Evolutionary conservation across 1,140 invertebrate genomes (phyloP), one percentile per base, ranked within the genome.

Genomic region (Acromyrmex charruanus): DNA sequence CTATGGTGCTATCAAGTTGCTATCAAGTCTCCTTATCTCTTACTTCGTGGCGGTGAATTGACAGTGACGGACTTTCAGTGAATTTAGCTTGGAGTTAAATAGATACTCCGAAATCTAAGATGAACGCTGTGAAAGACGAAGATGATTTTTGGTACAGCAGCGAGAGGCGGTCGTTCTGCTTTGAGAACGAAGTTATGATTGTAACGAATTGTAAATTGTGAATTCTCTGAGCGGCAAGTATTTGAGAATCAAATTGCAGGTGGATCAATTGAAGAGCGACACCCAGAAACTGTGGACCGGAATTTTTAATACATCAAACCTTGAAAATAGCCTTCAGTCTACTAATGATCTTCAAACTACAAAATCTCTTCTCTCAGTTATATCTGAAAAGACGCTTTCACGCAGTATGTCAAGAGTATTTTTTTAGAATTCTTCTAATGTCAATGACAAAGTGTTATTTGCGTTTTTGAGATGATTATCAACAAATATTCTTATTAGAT

Each of bases 291-390:
- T 93, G 51, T 88, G 92, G 91, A 93, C 93, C 25, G 94, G 93
- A 69, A 94, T 94, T 59, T 93, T 93, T 0, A 92, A 87, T 81
- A 91, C 92, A 12, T 89, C 91, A 44, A 81, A 90, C 6, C 91
- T 92, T 3, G 91, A 94, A 66, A 88, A 77, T 55, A 92, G 86
- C 85, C 80, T 93, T 39, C 93, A 92, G 12, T 86, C 31, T 49
- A 35, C 81, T 0, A 90, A 93, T 85, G 93, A 93, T 90, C 89
- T 91, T 85, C 92, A 93, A 53, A 93, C 89, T 84, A 86, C 93
- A 10, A 95, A 95, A 88, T 94, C 94, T 55, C 58, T 95, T 28
- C 85, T 92, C 21, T 94, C 93, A 16, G 91, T 96, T 25, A 94
- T 95, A 72, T 94, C 94, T 25, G 94, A 94, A 49, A 95, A 94